Evolutionary conservation across 2,797 vertebrate genomes (phyloP).

Genomic region (Menidia menidia): DNA sequence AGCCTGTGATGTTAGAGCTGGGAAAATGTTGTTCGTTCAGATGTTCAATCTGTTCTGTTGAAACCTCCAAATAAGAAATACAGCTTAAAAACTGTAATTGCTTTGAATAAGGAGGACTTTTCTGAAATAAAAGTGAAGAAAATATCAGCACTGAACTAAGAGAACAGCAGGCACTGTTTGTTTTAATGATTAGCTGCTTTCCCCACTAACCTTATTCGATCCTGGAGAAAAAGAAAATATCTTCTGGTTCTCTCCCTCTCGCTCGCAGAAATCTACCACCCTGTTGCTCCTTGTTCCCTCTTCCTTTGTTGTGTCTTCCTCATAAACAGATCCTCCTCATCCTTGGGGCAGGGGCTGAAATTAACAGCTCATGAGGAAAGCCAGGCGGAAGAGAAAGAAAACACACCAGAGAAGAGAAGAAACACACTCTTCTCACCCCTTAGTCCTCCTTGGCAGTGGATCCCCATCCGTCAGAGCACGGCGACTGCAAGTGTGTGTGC

Average conservation of each 20-base stretch:
- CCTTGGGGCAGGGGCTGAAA: conserved; percentile 55
- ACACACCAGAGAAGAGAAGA: conserved; percentile 67
- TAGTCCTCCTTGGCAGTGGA: conserved; percentile 75
- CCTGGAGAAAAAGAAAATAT: conserved; percentile 44
- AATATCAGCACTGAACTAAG: conserved; percentile 7
- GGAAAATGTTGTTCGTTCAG: conserved; percentile 22
- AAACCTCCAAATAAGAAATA: conserved; percentile 16
- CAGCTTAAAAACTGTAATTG: conserved; percentile 9
- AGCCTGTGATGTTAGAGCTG: conserved; percentile 25
- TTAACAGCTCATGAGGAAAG: conserved; percentile 64
- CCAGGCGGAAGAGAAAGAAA: conserved; percentile 60
- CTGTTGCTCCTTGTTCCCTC: conserved; percentile 74
- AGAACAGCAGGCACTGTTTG: conserved; percentile 33
- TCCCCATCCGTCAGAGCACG: conserved; percentile 75
- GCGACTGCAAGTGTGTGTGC: conserved; percentile 61
- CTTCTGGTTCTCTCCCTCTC: conserved; percentile 55
- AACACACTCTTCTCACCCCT: conserved; percentile 66
- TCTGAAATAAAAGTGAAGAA: conserved; percentile 44
- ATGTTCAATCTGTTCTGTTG: conserved; percentile 20
- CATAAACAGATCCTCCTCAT: conserved; percentile 73
- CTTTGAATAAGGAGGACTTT: conserved; percentile 14
- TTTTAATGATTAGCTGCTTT: conserved; percentile 49
- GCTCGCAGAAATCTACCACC: conserved; percentile 64
- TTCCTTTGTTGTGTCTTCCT: conserved; percentile 67
- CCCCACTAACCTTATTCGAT: conserved; percentile 69